Evolutionary conservation across 2,113 vertebrate species (phyloP).

Genomic region (Rhinogobius similis): DNA sequence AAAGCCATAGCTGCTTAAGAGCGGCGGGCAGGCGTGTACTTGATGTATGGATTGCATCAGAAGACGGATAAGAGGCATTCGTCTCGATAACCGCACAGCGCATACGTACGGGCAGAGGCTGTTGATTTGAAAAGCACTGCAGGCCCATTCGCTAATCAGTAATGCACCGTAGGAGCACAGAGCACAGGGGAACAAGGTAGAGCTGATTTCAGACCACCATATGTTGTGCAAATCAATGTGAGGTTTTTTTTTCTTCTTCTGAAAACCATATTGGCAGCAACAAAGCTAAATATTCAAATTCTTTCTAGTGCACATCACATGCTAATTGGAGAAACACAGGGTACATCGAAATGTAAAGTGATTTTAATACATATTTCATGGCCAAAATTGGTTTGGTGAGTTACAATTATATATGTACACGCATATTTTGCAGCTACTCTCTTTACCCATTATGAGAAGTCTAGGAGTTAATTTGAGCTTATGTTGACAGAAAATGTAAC

Average conservation of each 20-base stretch:
- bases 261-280: slow-evolving; percentile 4
- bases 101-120: neutral
- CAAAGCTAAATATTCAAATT: neutral
- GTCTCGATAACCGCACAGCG: slow-evolving; percentile 11
- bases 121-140: neutral
- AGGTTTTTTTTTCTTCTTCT: neutral
- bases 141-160: slow-evolving; percentile 15
- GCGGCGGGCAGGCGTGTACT: slow-evolving; percentile 42
- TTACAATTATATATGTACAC: neutral
- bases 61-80: slow-evolving; percentile 33
- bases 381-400: neutral
- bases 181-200: neutral
- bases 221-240: slow-evolving; percentile 4
- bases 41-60: slow-evolving; percentile 29
- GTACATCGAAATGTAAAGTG: neutral
- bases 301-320: neutral
- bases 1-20: slow-evolving; percentile 18
- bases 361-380: neutral
- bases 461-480: too few relatives aligned
- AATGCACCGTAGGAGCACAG: slow-evolving; percentile 8
- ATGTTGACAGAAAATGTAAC: too few relatives aligned
- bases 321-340: neutral
- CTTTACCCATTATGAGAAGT: too few relatives aligned
- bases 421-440: too few relatives aligned
- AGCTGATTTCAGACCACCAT: slow-evolving; percentile 17